Percentiles rank a stretch among this genome's conserved stretches.
These are phyloP conservation scores for Phyllopteryx taeniolatus DNA, from an alignment of 2,113 vertebrate species.

Conservation along the genomic window DNA sequence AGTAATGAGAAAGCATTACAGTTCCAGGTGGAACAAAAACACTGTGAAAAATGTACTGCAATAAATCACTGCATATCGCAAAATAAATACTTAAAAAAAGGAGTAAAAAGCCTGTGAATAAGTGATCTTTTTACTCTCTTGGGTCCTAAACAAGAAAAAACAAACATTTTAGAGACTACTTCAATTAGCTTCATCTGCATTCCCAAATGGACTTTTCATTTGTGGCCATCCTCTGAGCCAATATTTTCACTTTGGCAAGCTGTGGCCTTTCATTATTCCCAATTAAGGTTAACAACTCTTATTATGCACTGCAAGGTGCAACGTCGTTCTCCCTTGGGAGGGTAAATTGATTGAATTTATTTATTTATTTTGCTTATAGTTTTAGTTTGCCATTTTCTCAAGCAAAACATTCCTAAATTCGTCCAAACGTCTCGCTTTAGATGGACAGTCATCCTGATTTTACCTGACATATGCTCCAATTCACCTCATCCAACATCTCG, in stretches of 20 bases:
- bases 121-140: slow-evolving; percentile 15
- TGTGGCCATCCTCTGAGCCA: slow-evolving; percentile 13
- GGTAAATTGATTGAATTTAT: not conserved
- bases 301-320: slow-evolving; percentile 33
- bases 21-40: not conserved
- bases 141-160: slow-evolving; percentile 17
- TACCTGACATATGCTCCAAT: slow-evolving; percentile 64
- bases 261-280: slow-evolving; percentile 37
- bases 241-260: slow-evolving; percentile 23
- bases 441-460: slow-evolving; percentile 62
- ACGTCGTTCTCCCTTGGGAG: slow-evolving; percentile 3
- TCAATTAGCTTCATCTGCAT: slow-evolving; percentile 25
- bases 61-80: not conserved
- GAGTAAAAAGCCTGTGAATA: not conserved
- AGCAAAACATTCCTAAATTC: not conserved
- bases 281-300: slow-evolving; percentile 48
- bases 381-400: not conserved
- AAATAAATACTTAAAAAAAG: slow-evolving; percentile 4
- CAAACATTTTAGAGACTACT: not conserved
- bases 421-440: slow-evolving; percentile 30
- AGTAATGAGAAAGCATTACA: not conserved
- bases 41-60: not conserved
- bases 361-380: not conserved
- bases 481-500: slow-evolving; percentile 47
- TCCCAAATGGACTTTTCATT: slow-evolving; percentile 17